Evolutionary conservation across 2,797 vertebrate genomes (phyloP), one percentile per base, ranked within the genome.

Genomic region (Bradypodion pumilum): DNA sequence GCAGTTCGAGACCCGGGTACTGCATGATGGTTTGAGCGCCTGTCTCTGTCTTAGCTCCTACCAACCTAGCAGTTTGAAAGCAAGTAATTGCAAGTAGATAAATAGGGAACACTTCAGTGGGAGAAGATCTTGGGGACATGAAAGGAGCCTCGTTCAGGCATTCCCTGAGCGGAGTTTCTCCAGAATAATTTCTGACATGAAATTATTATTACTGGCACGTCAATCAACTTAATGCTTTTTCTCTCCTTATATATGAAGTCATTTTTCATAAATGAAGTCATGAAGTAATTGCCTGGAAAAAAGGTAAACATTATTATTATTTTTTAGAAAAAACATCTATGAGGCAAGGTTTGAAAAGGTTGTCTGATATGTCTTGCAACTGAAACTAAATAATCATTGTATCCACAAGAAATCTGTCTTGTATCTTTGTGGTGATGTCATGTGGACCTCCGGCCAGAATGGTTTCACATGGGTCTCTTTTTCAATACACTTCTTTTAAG

Each of bases 221-320:
- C 86, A 90, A 80, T 88, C 90, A 92, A 63, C 91, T 90, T 87
- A 92, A 87, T 89, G 74, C 74, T 87, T 84, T 70, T 93, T 91
- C 91, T 82, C n/a, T 60, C 87, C 89, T 84, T 89, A 82, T 80
- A 79, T 95, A 81, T 95, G 92, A 96, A 91, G 92, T 96, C 49
- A 95, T 89, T 95, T 92, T 93, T 92, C 21, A 35, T 82, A 46
- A 74, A 77, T 95, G 91, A 95, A 91, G 91, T 95, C 42, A 94
- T 89, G 94, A 94, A 95, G 94, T 95, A 93, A 96, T 92, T 93
- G 91, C 93, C 93, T 92, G 85, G 90, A 88, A 94, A 93, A 94
- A 94, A 94, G 91, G 92, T 95, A 95, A 95, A 95, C 91, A 94
- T 93, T 93, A 21, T 93, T 79, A 92, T 91, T 23, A n/a, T n/a